Evolutionary conservation across 2,113 vertebrate genomes (phyloP).

Genomic region (Bufo bufo): DNA sequence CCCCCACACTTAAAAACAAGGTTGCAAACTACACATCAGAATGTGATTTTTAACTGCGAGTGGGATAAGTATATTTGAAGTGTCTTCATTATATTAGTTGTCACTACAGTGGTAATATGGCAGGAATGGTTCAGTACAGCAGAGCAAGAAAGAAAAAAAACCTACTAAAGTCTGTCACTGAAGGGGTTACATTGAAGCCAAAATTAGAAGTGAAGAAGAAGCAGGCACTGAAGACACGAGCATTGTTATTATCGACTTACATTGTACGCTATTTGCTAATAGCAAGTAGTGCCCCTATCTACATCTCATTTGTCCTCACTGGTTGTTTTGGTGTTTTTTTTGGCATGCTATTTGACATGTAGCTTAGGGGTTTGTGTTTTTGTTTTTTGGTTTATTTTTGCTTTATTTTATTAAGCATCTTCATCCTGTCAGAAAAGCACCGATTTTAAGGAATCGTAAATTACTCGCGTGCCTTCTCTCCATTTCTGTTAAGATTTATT

Average conservation of each 20-base stretch:
- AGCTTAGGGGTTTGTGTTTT: not conserved
- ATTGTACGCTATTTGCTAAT: not conserved
- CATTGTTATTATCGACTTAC: not conserved
- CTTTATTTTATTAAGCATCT: not conserved
- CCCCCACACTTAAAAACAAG: too few species aligned
- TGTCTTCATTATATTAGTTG: not conserved
- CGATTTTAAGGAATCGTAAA: conserved; percentile 31
- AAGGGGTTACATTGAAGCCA: conserved; percentile 4
- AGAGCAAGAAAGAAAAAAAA: not conserved
- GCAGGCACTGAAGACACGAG: not conserved
- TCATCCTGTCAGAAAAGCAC: conserved; percentile 38
- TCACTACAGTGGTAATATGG: conserved; percentile 6
- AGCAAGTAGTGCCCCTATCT: not conserved
- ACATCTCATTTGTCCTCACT: conserved; percentile 14
- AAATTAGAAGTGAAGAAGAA: not conserved
- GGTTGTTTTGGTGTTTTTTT: conserved; percentile 1
- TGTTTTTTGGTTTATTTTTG: not conserved
- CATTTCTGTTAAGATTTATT: conserved; percentile 15
- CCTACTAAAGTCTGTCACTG: conserved; percentile 4
- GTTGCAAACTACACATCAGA: not conserved
- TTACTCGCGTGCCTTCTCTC: conserved; percentile 46
- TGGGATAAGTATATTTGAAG: not conserved
- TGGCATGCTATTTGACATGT: conserved; percentile 19
- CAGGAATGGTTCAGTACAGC: not conserved
- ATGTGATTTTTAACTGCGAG: not conserved